These are phyloP conservation scores for Pseudanteris insignis DNA, from an alignment of 2,888 invertebrate genomes.

Conservation along the genomic window DNA sequence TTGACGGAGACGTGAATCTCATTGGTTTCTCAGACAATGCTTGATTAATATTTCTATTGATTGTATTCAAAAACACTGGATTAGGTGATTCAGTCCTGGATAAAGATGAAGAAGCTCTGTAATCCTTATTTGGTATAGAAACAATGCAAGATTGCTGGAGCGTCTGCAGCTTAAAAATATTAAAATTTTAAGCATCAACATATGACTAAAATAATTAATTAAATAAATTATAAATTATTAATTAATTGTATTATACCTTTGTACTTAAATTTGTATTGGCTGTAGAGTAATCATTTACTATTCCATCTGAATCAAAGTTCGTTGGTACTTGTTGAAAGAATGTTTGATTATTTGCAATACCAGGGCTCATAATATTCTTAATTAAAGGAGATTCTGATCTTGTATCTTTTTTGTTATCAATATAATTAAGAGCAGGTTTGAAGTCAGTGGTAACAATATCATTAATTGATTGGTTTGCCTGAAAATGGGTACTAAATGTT, in stretches of 20 bases:
- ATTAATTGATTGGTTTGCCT: constrained; percentile 73
- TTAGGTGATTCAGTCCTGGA: constrained; percentile 58
- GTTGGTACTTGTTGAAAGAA: constrained; percentile 75
- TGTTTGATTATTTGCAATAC: constrained; percentile 70
- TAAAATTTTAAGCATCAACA: not conserved
- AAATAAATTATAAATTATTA: too few species aligned
- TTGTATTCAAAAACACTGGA: constrained; percentile 55
- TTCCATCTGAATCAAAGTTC: constrained; percentile 69
- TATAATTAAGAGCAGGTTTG: constrained; percentile 51
- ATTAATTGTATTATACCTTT: too few species aligned
- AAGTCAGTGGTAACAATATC: constrained; percentile 71
- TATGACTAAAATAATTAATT: too few species aligned
- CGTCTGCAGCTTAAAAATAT: constrained; percentile 51
- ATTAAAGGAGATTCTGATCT: constrained; percentile 68
- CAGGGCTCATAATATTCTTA: constrained; percentile 65
- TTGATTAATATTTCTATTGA: constrained; percentile 53
- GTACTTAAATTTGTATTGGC: constrained; percentile 58
- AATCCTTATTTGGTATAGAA: constrained; percentile 75
- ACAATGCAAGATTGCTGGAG: constrained; percentile 79
- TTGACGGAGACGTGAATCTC: constrained; percentile 69
- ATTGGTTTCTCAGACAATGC: constrained; percentile 64
- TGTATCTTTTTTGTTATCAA: constrained; percentile 68
- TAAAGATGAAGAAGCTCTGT: constrained; percentile 71
- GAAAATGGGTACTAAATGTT: constrained; percentile 73
- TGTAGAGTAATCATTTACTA: constrained; percentile 68